phyloP scores from a whole-genome alignment of 2,888 invertebrate species.

The Cephalotes varians region DNA sequence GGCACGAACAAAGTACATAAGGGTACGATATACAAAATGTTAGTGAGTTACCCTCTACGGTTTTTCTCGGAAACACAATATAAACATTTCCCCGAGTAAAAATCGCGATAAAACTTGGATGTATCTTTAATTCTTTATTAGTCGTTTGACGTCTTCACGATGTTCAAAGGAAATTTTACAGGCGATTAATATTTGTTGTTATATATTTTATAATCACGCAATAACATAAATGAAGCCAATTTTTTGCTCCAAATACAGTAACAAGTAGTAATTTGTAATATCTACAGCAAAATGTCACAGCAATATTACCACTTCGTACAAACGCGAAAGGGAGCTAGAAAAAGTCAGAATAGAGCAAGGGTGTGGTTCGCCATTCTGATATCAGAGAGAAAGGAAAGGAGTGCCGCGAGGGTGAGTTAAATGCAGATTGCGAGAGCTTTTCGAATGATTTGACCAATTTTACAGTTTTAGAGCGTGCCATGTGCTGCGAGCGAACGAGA shows the following conservation, averaged over 20 bases:
- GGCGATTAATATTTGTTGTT: not conserved
- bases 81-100: not conserved
- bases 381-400: constrained; percentile 36
- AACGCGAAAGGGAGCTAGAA: constrained; percentile 6
- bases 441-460: constrained; percentile 77
- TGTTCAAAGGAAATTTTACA: not conserved
- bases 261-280: constrained; percentile 1
- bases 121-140: not conserved
- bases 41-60: not conserved
- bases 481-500: not conserved
- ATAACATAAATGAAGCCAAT: not conserved
- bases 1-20: constrained; percentile 22
- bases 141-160: too few species aligned
- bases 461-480: constrained; percentile 75
- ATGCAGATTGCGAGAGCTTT: constrained; percentile 52
- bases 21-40: constrained; percentile 10
- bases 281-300: not conserved
- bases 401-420: constrained; percentile 48
- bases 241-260: not conserved
- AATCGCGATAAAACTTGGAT: not conserved
- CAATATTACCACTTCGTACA: not conserved
- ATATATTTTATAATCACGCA: too few species aligned
- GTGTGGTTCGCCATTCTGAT: constrained; percentile 37
- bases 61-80: not conserved
- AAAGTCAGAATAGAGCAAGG: constrained; percentile 44